Evolutionary conservation across 2,888 invertebrate species (phyloP).

Genomic region (Drosophila acutilabella): DNA sequence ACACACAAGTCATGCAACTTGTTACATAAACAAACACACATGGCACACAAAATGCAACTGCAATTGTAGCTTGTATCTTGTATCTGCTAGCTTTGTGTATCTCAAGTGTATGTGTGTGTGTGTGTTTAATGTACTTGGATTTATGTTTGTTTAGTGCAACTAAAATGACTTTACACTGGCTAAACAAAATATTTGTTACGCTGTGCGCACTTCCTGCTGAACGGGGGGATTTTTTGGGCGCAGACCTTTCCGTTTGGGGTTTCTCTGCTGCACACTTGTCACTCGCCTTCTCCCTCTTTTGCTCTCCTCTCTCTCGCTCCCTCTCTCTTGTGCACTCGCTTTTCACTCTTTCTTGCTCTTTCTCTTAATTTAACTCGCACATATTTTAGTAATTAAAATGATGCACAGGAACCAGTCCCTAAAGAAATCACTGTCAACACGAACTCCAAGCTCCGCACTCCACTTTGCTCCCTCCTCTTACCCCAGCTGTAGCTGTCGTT

Average conservation of each 20-base stretch:
- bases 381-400: slow-evolving; percentile 80
- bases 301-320: background rate
- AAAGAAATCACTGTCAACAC: slow-evolving; percentile 73
- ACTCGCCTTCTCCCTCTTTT: background rate
- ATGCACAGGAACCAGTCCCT: slow-evolving; percentile 83
- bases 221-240: background rate
- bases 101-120: slow-evolving; percentile 29
- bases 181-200: slow-evolving; percentile 75
- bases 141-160: slow-evolving; percentile 68
- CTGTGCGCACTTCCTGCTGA: slow-evolving; percentile 54
- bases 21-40: slow-evolving; percentile 45
- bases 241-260: background rate
- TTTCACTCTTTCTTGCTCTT: slow-evolving; percentile 14
- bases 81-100: slow-evolving; percentile 35
- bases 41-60: slow-evolving; percentile 39
- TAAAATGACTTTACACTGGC: slow-evolving; percentile 77
- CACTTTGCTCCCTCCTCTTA: background rate
- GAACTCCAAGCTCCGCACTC: background rate
- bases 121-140: slow-evolving; percentile 58
- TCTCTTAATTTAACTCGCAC: slow-evolving; percentile 71
- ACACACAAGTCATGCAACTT: slow-evolving; percentile 31
- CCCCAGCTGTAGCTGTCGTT: background rate
- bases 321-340: background rate
- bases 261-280: slow-evolving; percentile 8
- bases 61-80: slow-evolving; percentile 51